These are phyloP conservation scores for Geodia barretti DNA, from an alignment of 37 sponge, comb jelly and placozoan genomes.

Conservation along the genomic window DNA sequence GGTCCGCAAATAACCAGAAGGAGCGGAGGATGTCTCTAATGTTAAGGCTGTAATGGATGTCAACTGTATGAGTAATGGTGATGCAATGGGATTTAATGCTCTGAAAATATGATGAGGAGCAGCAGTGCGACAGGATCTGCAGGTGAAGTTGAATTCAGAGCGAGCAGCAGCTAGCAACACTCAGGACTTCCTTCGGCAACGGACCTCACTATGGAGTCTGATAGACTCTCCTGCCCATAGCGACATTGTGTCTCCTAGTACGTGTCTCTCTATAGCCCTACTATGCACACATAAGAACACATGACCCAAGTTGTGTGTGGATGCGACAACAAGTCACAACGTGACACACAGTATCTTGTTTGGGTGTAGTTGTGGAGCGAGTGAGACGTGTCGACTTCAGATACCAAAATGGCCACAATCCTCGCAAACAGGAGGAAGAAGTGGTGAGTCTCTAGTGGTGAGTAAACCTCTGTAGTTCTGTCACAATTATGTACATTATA, in stretches of 20 bases:
- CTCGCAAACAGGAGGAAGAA: constrained; percentile 77
- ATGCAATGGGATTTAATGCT: neutral
- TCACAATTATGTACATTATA: neutral
- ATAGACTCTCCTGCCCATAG: neutral
- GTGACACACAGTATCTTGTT: neutral
- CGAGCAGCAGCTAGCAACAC: constrained; percentile 62
- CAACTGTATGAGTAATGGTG: neutral
- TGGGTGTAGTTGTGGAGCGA: constrained; percentile 20
- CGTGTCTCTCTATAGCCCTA: neutral
- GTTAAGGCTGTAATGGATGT: neutral
- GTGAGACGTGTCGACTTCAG: constrained; percentile 55
- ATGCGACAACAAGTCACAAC: neutral
- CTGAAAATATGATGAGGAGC: constrained; percentile 77
- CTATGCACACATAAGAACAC: neutral
- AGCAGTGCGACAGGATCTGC: constrained; percentile 70
- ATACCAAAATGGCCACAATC: constrained; percentile 66
- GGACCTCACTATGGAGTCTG: constrained; percentile 34
- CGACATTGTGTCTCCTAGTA: neutral
- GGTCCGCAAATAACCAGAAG: constrained; percentile 63
- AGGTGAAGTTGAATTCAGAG: constrained; percentile 62
- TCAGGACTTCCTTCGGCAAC: constrained; percentile 29
- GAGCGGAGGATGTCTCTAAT: constrained; percentile 74
- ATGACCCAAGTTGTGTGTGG: neutral
- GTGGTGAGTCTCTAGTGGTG: constrained; percentile 54
- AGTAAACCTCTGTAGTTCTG: neutral